These are phyloP conservation scores for Siphlonurus alternatus DNA, from an alignment of 2,888 invertebrate genomes.

Conservation along the genomic window DNA sequence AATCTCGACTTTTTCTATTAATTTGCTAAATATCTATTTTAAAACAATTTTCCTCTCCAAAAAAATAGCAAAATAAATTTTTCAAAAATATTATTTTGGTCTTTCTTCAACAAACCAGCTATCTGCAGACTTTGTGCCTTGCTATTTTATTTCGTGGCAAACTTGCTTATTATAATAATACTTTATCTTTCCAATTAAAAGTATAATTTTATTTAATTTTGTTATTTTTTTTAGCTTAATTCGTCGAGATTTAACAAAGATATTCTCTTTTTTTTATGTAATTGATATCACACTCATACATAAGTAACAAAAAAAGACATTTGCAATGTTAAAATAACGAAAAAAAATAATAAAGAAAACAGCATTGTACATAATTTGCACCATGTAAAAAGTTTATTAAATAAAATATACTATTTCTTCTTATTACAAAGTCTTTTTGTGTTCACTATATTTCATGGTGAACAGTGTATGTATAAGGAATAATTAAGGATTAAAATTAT, in stretches of 20 bases:
- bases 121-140: background rate
- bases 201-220: background rate
- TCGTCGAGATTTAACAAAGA: background rate
- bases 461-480: no score
- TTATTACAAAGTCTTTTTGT: background rate
- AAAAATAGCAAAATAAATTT: background rate
- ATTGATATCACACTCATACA: background rate
- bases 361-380: slow-evolving; percentile 2
- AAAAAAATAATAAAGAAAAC: background rate
- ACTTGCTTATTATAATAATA: background rate
- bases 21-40: background rate
- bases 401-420: slow-evolving; percentile 2
- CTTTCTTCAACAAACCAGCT: background rate
- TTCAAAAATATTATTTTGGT: background rate
- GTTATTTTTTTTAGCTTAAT: no score
- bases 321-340: background rate
- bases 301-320: background rate
- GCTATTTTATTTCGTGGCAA: background rate
- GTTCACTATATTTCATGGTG: background rate
- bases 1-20: background rate
- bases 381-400: slow-evolving; percentile 3
- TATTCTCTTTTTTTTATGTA: background rate
- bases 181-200: background rate
- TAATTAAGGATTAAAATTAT: background rate
- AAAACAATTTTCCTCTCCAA: no score